phyloP scores from a whole-genome alignment of 2,797 vertebrate genomes.

The Cynopterus sphinx region DNA sequence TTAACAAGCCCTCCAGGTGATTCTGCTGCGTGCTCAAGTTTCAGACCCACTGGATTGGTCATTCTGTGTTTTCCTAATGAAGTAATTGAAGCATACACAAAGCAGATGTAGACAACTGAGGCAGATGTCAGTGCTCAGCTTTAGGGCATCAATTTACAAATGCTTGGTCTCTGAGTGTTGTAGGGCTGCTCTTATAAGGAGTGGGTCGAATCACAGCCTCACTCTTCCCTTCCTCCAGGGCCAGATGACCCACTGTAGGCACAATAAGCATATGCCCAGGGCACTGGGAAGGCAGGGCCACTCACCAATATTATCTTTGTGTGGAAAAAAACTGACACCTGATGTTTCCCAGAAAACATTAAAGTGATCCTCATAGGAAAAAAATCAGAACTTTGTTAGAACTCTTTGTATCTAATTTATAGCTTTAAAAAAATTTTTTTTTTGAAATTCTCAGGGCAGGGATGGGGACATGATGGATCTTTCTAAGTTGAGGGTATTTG shows the following conservation, averaged over 20 bases:
- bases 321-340: background rate
- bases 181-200: background rate
- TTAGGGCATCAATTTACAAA: background rate
- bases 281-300: background rate
- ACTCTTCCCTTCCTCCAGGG: background rate
- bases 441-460: background rate
- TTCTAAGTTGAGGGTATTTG: background rate
- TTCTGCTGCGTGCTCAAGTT: background rate
- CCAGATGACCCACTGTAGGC: background rate
- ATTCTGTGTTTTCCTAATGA: background rate
- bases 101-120: background rate
- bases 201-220: background rate
- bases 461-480: background rate
- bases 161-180: background rate
- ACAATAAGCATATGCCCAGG: background rate
- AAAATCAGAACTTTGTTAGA: constrained; percentile 9
- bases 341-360: background rate
- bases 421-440: background rate
- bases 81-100: background rate
- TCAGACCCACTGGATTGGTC: background rate
- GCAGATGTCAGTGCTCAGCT: background rate
- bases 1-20: background rate
- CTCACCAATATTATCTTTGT: background rate
- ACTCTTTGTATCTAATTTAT: background rate
- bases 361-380: background rate